A percentile compares a stretch with the other conserved stretches of the same genome.
phyloP scores from a whole-genome alignment of 64 coral and sea anemone species.

The Actinia tenebrosa region DNA sequence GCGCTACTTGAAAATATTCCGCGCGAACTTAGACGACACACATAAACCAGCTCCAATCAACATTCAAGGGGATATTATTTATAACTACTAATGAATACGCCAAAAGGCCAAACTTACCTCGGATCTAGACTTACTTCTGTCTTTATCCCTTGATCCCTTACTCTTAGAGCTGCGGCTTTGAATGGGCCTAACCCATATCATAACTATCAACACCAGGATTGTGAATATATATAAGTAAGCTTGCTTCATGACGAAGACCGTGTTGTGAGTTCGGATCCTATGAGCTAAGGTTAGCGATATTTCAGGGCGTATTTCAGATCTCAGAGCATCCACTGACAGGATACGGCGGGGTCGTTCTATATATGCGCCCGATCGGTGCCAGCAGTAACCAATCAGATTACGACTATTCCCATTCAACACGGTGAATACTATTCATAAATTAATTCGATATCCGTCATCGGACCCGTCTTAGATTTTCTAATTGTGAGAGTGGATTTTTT shows the following conservation, averaged over 20 bases:
- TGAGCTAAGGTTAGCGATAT: neutral
- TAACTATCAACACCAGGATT: neutral
- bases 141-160: neutral
- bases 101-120: slow-evolving; percentile 13
- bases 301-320: neutral
- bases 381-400: neutral
- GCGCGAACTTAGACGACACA: neutral
- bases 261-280: neutral
- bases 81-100: neutral
- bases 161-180: neutral
- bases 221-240: neutral
- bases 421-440: neutral
- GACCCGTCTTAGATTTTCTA: neutral
- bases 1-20: neutral
- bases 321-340: neutral
- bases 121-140: neutral
- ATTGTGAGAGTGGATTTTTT: neutral
- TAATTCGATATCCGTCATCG: slow-evolving; percentile 14
- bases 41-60: neutral
- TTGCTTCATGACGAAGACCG: neutral
- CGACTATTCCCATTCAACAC: neutral
- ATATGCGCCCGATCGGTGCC: neutral
- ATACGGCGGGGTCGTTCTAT: slow-evolving; percentile 12
- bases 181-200: neutral
- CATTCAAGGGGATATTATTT: neutral